Conservation (phyloP, 2,113 vertebrate species). For the Loxodonta africana region DNA sequence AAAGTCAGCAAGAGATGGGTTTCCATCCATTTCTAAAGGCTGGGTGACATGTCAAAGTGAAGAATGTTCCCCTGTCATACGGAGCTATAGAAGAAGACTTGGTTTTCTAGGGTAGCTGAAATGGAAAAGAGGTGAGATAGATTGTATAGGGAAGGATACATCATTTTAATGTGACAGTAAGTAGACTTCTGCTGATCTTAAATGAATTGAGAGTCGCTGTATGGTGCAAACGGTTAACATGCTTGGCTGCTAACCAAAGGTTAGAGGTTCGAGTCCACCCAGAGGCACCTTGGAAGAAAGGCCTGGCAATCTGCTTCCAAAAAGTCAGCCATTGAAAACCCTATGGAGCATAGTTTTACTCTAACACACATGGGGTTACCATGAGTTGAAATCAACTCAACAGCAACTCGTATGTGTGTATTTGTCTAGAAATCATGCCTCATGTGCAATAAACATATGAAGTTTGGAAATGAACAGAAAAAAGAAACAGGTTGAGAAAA, state of each 20-base stretch:
- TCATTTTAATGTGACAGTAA: background rate
- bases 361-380: background rate
- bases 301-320: background rate
- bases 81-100: background rate
- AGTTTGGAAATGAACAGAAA: background rate
- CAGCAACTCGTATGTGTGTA: background rate
- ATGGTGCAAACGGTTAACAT: background rate
- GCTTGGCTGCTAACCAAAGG: background rate
- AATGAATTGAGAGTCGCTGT: background rate
- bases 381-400: background rate
- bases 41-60: background rate
- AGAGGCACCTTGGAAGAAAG: background rate
- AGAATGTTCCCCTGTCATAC: background rate
- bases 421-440: conserved; percentile 21
- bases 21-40: background rate
- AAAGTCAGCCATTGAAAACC: background rate
- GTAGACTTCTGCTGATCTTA: background rate
- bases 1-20: background rate
- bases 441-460: background rate
- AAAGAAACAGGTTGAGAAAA: background rate
- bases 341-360: background rate
- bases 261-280: background rate
- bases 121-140: background rate
- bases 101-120: background rate
- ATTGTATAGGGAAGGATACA: background rate